Base-by-base conservation (phyloP, 2,797 vertebrate genomes). In the Acanthurus leucopareius region DNA sequence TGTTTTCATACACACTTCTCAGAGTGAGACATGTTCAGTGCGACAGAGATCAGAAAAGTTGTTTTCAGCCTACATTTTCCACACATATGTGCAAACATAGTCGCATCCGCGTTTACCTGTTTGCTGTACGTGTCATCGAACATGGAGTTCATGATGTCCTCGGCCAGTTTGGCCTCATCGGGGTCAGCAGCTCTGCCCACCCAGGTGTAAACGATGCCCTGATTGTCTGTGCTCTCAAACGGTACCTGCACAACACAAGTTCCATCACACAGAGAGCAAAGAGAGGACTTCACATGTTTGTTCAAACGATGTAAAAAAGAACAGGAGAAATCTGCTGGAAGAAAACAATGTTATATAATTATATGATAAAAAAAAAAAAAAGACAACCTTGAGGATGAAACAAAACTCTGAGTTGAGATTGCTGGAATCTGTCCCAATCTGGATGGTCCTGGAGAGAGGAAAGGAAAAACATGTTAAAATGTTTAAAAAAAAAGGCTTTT, bases 171-270 rank as follows among this genome's bases (percentile, higher is more conserved):
- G 76, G 97, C 98, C 82, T 99, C 98, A 0, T 99, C 98, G 0
- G 98, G 98, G 88, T 99, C 97, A 0, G 97, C 98, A 0, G 98
- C 98, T 73, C 98, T 89, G 77, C 98, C 98, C 86, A 99, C 98
- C 98, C 98, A 99, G 0, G 97, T 99, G 69, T 99, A 99, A 40
- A 99, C 97, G 0, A 99, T 99, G 76, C 98, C 98, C 89, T 99
- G 98, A 86, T 99, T 99, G 90, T 99, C 98, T 0, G 97, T 98
- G 88, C 98, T 99, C 93, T 99, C 98, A 86, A 99, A 99, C 1
- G 98, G 98, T 17, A 99, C 98, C 98, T 99, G 88, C 5, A 79
- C 72, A 8, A 3, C 1, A 75, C 28, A 47, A 0, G 3, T 0
- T 8, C 2, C 0, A 61, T 68, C 47, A 78, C 17, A 67, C 48